These are phyloP conservation scores for Apoda limacodes DNA, from an alignment of 2,888 invertebrate genomes.

Conservation along the genomic window DNA sequence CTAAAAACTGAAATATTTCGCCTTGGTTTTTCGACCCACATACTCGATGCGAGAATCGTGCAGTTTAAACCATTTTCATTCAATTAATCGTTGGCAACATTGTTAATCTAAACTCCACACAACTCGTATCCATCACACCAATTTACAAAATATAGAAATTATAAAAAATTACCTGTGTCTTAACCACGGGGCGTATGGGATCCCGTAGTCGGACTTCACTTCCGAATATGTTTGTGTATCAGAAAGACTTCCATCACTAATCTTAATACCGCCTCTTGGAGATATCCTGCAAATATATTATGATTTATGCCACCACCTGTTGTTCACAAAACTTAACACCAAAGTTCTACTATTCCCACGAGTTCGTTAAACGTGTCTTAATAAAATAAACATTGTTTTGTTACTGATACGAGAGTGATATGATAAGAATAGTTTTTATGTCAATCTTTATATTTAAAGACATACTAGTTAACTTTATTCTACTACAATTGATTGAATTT, in stretches of 20 bases:
- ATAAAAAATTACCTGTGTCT: constrained; percentile 75
- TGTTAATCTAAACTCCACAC: constrained; percentile 20
- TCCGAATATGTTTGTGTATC: constrained; percentile 84
- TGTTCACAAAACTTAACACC: constrained; percentile 6
- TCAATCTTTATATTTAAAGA: no score
- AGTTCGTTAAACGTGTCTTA: constrained; percentile 1
- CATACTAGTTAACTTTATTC: no score
- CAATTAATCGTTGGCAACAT: constrained; percentile 10
- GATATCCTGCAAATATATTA: constrained; percentile 42
- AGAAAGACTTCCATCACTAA: constrained; percentile 85
- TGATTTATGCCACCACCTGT: constrained; percentile 2
- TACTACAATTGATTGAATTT: no score
- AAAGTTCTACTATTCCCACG: constrained; percentile 32
- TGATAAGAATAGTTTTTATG: no score
- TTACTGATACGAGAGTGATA: no score
- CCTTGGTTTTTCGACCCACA: no score
- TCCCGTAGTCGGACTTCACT: constrained; percentile 82
- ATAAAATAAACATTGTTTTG: no score
- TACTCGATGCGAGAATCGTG: no score
- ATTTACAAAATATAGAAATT: constrained; percentile 9
- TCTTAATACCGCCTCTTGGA: constrained; percentile 66
- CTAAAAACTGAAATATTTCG: no score
- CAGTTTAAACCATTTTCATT: constrained; percentile 1
- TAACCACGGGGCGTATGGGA: constrained; percentile 88
- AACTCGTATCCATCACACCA: constrained; percentile 21